A percentile compares a stretch with the other conserved stretches of the same genome.
Evolutionary conservation across 2,797 vertebrate species (phyloP).

Genomic region (Lophius americanus): DNA sequence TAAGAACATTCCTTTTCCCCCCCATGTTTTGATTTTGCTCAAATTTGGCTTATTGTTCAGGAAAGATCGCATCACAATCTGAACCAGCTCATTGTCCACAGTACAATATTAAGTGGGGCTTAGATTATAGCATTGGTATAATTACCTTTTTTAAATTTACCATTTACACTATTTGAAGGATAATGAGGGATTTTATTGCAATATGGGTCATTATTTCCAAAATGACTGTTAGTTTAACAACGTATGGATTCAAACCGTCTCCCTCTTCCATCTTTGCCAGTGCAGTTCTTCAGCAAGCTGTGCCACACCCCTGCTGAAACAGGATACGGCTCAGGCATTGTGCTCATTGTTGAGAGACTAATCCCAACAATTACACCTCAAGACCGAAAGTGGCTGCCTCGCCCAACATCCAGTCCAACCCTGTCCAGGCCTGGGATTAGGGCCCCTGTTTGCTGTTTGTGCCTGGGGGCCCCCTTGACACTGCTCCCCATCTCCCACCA

Average conservation of each 20-base stretch:
- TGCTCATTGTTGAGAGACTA: constrained; percentile 79
- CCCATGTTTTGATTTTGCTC: too few species aligned
- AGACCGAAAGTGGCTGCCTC: constrained; percentile 73
- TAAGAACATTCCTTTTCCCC: too few species aligned
- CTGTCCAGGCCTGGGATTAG: constrained; percentile 60
- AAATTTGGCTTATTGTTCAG: not conserved
- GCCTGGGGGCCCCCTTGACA: constrained; percentile 38
- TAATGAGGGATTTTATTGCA: constrained; percentile 16
- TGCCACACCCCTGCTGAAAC: constrained; percentile 75
- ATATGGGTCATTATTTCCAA: constrained; percentile 17
- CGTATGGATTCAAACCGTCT: constrained; percentile 47
- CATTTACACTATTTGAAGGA: not conserved
- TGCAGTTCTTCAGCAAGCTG: constrained; percentile 46
- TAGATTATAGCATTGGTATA: not conserved
- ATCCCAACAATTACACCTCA: constrained; percentile 79
- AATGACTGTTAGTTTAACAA: constrained; percentile 25
- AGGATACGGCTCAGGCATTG: constrained; percentile 75
- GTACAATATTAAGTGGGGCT: not conserved
- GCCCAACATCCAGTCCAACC: constrained; percentile 61
- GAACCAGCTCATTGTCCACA: constrained; percentile 8
- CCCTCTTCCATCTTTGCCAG: constrained; percentile 54
- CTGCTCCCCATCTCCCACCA: constrained; percentile 26
- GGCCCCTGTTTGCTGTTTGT: constrained; percentile 31
- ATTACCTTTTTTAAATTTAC: not conserved
- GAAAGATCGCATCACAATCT: not conserved